Percentiles rank a stretch among this genome's conserved stretches.
phyloP scores from a whole-genome alignment of 2,113 vertebrate species.

The Pristiophorus japonicus region DNA sequence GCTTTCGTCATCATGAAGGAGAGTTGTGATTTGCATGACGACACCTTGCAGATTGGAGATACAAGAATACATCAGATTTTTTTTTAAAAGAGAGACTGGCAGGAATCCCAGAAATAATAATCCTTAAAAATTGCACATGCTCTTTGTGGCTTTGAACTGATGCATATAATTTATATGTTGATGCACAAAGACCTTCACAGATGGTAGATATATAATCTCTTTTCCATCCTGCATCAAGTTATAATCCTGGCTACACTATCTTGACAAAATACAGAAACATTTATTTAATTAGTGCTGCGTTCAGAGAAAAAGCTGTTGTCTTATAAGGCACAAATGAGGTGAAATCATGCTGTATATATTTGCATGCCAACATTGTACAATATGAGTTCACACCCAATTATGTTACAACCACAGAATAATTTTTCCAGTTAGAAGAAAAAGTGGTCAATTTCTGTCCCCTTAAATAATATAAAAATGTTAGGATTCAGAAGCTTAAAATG shows the following conservation, averaged over 20 bases:
- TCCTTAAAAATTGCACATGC: background rate
- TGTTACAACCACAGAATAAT: background rate
- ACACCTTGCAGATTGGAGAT: background rate
- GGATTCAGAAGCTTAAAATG: background rate
- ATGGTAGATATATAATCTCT: background rate
- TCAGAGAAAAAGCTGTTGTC: background rate
- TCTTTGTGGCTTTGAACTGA: slow-evolving; percentile 20
- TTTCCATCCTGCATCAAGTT: slow-evolving; percentile 25
- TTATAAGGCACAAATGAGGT: background rate
- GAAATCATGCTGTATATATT: background rate
- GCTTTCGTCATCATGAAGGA: background rate
- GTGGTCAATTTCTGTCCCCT: background rate
- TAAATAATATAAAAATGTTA: background rate
- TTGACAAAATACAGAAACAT: background rate
- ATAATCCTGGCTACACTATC: background rate
- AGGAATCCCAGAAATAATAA: background rate
- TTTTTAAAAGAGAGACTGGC: background rate
- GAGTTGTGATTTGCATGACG: background rate
- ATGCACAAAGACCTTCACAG: slow-evolving; percentile 10
- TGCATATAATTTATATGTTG: background rate
- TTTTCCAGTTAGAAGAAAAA: background rate
- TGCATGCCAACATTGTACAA: background rate
- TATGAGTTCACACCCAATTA: background rate
- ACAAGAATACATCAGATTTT: background rate
- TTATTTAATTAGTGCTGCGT: background rate